These are phyloP conservation scores for Pangasius larnaudii DNA, from an alignment of 2,797 vertebrate genomes.

Conservation along the genomic window DNA sequence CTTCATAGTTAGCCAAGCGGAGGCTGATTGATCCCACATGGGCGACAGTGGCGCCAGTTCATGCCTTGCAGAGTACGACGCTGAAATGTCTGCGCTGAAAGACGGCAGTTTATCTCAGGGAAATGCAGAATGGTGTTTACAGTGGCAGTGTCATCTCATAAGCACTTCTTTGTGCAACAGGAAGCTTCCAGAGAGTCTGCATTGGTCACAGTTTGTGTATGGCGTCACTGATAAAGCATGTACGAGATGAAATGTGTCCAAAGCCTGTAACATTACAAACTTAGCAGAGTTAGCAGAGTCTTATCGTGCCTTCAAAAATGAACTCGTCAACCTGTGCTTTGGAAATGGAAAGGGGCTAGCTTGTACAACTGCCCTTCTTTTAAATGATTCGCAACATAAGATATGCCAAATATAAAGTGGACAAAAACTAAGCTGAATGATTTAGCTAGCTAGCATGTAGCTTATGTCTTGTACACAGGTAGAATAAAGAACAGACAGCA, in stretches of 20 bases:
- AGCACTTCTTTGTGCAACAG: constrained; percentile 13
- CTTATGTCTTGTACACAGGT: neutral
- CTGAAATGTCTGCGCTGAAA: neutral
- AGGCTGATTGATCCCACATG: constrained; percentile 56
- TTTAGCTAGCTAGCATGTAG: neutral
- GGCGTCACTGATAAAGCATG: constrained; percentile 22
- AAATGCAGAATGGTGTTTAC: constrained; percentile 15
- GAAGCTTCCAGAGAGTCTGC: neutral
- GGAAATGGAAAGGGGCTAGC: neutral
- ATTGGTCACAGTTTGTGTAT: neutral
- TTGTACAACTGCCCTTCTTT: neutral
- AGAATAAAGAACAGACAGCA: neutral
- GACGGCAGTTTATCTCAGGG: neutral
- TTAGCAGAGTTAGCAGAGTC: no score
- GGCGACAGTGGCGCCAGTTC: constrained; percentile 28
- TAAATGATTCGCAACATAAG: neutral
- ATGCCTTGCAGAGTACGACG: neutral
- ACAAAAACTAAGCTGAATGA: neutral
- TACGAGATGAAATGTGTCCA: neutral
- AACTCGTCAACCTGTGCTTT: neutral
- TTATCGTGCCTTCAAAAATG: neutral
- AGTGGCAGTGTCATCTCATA: constrained; percentile 4
- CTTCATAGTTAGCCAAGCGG: constrained; percentile 14
- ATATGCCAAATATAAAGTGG: neutral
- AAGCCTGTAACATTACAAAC: neutral